Percentiles rank a stretch among this genome's conserved stretches.
Evolutionary conservation across 2,888 invertebrate species (phyloP).

Genomic region (Drosophila imparisetae): DNA sequence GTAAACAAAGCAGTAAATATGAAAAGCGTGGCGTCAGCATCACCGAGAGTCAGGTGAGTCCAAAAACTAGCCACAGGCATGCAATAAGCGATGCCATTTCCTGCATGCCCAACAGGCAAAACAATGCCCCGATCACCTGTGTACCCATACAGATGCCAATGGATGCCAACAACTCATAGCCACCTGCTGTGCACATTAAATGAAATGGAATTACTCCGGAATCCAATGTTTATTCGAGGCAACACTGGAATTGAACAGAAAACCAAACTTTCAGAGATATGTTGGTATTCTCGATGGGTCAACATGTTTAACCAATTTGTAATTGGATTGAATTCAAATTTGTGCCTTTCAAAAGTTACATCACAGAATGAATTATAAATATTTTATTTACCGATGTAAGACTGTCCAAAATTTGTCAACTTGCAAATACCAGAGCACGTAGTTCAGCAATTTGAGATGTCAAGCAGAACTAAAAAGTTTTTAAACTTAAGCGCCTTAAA

Average conservation of each 20-base stretch:
- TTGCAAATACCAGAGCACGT: background rate
- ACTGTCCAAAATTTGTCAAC: background rate
- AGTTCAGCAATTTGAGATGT: background rate
- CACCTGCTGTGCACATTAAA: background rate
- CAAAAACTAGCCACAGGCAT: constrained; percentile 24
- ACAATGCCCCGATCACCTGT: constrained; percentile 8
- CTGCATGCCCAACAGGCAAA: constrained; percentile 3
- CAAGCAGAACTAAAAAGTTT: background rate
- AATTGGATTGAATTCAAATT: background rate
- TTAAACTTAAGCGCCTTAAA: background rate
- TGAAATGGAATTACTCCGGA: background rate
- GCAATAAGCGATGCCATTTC: background rate
- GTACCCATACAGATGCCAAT: background rate
- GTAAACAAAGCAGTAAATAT: constrained; percentile 85
- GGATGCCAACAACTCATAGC: constrained; percentile 5
- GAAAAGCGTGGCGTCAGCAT: constrained; percentile 85
- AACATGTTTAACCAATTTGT: background rate
- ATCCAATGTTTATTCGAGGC: background rate
- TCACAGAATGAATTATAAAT: background rate
- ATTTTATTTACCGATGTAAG: background rate
- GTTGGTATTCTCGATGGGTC: background rate
- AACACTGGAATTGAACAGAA: background rate
- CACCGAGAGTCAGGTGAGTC: constrained; percentile 84
- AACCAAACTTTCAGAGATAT: background rate
- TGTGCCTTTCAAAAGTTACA: background rate